These are phyloP conservation scores for Andrena praecox DNA, from an alignment of 2,888 invertebrate species.

Conservation along the genomic window DNA sequence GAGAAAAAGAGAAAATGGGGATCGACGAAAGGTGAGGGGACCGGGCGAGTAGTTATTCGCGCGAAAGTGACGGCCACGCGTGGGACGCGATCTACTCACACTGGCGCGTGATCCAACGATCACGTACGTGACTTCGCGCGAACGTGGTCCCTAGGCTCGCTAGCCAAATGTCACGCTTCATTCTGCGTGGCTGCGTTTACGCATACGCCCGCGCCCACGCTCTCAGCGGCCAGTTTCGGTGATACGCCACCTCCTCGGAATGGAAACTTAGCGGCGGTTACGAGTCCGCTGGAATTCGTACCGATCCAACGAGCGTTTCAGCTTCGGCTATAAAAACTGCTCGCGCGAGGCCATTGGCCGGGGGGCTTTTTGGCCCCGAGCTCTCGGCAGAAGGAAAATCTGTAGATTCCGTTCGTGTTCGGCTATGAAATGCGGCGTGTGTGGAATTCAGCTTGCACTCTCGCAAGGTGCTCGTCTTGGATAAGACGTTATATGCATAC, in stretches of 20 bases:
- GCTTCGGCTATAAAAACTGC: slow-evolving; percentile 19
- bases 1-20: not conserved
- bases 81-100: slow-evolving; percentile 27
- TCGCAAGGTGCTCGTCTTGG: too few relatives aligned
- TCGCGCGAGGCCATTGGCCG: not conserved
- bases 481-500: too few relatives aligned
- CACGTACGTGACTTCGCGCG: slow-evolving; percentile 16
- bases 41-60: slow-evolving; percentile 13
- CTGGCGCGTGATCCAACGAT: not conserved
- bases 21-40: not conserved
- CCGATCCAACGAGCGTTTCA: slow-evolving; percentile 4
- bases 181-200: slow-evolving; percentile 12
- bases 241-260: slow-evolving; percentile 7
- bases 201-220: slow-evolving; percentile 14
- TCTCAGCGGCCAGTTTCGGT: slow-evolving; percentile 11
- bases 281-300: slow-evolving; percentile 5
- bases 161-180: slow-evolving; percentile 51
- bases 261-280: slow-evolving; percentile 23
- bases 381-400: too few relatives aligned
- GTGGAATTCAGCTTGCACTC: too few relatives aligned
- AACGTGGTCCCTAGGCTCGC: slow-evolving; percentile 19
- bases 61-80: slow-evolving; percentile 28
- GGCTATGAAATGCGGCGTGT: too few relatives aligned
- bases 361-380: too few relatives aligned
- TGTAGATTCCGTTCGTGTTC: too few relatives aligned